Evolutionary conservation across 2,888 invertebrate species (phyloP).

Genomic region (Eupithecia pulchellata): DNA sequence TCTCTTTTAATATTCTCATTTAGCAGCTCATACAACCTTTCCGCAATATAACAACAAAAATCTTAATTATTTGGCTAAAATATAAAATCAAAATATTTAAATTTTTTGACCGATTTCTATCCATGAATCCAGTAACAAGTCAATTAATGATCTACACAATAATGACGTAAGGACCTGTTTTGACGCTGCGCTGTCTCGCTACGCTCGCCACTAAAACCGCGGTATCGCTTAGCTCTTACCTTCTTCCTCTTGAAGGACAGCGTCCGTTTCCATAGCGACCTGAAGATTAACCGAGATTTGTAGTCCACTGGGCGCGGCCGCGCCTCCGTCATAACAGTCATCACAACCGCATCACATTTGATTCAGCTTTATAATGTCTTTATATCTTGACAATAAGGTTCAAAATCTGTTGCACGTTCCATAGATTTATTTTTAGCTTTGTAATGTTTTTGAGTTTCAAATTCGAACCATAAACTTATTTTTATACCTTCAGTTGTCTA

Average conservation of each 20-base stretch:
- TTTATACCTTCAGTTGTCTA: too few species aligned
- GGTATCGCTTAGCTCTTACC: conserved; percentile 51
- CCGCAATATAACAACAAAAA: too few species aligned
- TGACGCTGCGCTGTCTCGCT: background rate
- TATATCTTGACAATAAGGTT: background rate
- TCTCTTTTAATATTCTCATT: too few species aligned
- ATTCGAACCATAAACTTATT: too few species aligned
- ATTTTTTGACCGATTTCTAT: background rate
- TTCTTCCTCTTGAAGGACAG: conserved; percentile 74
- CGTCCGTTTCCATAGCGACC: conserved; percentile 76
- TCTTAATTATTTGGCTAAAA: too few species aligned
- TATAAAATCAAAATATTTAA: too few species aligned
- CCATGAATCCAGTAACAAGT: background rate
- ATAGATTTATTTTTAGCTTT: background rate
- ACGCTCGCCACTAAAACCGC: background rate
- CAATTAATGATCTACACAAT: background rate
- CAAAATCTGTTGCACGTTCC: background rate
- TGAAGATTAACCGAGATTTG: conserved; percentile 66
- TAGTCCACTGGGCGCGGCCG: conserved; percentile 61
- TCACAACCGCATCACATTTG: conserved; percentile 50
- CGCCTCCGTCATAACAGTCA: conserved; percentile 80
- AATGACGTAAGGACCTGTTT: background rate
- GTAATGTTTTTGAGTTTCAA: too few species aligned
- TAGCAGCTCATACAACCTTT: too few species aligned
- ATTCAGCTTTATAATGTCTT: conserved; percentile 11